Conservation (phyloP, 2,113 vertebrate genomes). For the Gasterosteus aculeatus region DNA sequence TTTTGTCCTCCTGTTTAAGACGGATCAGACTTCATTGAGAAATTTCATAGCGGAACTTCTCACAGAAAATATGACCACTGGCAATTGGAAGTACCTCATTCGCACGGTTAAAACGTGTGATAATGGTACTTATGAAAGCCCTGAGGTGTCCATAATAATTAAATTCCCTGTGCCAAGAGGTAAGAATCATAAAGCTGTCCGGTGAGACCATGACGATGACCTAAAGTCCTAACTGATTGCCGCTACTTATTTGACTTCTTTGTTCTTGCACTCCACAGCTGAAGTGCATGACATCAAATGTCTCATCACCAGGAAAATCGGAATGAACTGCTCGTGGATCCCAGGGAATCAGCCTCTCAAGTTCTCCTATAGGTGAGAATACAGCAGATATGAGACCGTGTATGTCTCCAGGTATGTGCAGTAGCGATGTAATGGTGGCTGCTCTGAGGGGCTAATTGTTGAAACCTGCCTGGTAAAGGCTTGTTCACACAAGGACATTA, state of each 20-base stretch:
- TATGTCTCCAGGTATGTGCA: background rate
- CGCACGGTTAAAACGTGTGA: background rate
- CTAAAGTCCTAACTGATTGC: background rate
- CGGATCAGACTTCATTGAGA: accelerated
- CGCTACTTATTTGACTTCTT: background rate
- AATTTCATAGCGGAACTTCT: accelerated
- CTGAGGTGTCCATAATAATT: accelerated
- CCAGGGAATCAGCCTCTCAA: background rate
- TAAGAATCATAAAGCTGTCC: constrained; percentile 12
- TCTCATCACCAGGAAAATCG: accelerated
- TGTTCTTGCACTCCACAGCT: constrained; percentile 21
- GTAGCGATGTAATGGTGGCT: background rate
- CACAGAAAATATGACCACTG: background rate
- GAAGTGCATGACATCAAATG: constrained; percentile 65
- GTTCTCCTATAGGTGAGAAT: constrained; percentile 69
- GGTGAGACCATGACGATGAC: background rate
- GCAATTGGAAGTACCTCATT: background rate
- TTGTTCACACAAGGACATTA: background rate
- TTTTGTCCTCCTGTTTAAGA: accelerated
- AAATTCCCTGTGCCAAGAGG: background rate
- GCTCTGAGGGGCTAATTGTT: background rate
- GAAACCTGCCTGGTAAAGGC: background rate
- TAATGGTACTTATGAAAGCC: accelerated
- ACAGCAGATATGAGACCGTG: background rate
- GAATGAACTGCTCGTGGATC: constrained; percentile 72